Percentiles rank a stretch among this genome's conserved stretches.
These are phyloP conservation scores for Meloidogyne floridensis DNA, from an alignment of 1,140 invertebrate species.

Conservation along the genomic window DNA sequence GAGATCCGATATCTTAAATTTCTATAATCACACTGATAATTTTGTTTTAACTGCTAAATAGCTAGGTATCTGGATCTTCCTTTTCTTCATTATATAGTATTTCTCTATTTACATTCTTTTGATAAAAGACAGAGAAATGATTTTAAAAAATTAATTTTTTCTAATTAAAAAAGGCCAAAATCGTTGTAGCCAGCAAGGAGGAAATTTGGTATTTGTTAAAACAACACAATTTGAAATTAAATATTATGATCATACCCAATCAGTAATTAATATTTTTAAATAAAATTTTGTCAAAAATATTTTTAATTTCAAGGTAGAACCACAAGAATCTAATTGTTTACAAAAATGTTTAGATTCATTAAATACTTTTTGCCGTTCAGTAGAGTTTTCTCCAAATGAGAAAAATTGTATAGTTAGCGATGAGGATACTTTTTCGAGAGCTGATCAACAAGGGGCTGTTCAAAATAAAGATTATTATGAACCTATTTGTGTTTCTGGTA, in stretches of 20 bases:
- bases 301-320: slow-evolving; percentile 50
- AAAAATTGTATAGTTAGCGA: slow-evolving; percentile 66
- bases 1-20: too few relatives aligned
- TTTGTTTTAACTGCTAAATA: too few relatives aligned
- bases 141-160: neutral
- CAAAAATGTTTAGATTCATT: slow-evolving; percentile 65
- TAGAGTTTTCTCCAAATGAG: slow-evolving; percentile 62
- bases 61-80: too few relatives aligned
- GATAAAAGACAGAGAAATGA: too few relatives aligned
- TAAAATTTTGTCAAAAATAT: neutral
- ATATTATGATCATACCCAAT: slow-evolving; percentile 65
- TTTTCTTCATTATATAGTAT: too few relatives aligned
- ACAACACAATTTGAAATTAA: slow-evolving; percentile 66
- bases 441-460: slow-evolving; percentile 64
- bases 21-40: too few relatives aligned
- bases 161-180: slow-evolving; percentile 49
- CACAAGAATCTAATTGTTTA: slow-evolving; percentile 65
- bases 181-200: slow-evolving; percentile 62
- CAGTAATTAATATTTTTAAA: neutral
- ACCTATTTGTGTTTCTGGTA: slow-evolving; percentile 65
- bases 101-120: too few relatives aligned
- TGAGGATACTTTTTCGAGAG: slow-evolving; percentile 65
- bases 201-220: slow-evolving; percentile 65
- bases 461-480: slow-evolving; percentile 64
- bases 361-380: slow-evolving; percentile 65